A percentile compares a stretch with the other conserved stretches of the same genome.
Conservation (phyloP, 2,888 invertebrate species). For the Plebejus argus region DNA sequence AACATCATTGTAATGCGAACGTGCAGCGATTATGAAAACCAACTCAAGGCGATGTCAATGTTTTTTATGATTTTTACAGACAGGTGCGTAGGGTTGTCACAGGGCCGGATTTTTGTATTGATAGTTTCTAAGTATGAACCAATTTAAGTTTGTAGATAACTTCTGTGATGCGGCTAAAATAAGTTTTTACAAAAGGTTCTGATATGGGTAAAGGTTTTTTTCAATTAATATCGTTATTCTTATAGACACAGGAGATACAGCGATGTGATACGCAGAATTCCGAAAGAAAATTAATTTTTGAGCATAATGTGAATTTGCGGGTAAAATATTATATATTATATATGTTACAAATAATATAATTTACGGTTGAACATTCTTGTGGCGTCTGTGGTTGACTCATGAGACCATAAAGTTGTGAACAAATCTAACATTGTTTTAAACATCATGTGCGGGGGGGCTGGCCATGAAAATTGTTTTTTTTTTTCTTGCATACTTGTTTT, state of each 20-base stretch:
- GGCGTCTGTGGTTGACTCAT: not conserved
- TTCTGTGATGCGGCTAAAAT: not conserved
- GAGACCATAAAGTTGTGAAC: not conserved
- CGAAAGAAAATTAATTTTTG: not conserved
- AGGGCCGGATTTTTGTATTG: not conserved
- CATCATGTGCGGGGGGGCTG: not conserved
- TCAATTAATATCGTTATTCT: too few species aligned
- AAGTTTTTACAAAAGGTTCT: not conserved
- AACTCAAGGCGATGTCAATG: slow-evolving; percentile 26
- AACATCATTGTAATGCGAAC: slow-evolving; percentile 26
- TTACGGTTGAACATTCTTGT: not conserved
- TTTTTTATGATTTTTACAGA: slow-evolving; percentile 5
- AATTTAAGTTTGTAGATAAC: not conserved
- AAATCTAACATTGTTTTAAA: not conserved
- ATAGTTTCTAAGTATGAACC: not conserved
- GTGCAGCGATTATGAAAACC: slow-evolving; percentile 18
- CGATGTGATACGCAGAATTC: not conserved
- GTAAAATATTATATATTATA: not conserved
- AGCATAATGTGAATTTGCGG: not conserved
- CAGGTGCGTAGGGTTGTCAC: not conserved
- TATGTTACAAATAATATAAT: not conserved
- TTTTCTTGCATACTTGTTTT: not conserved
- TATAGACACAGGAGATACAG: not conserved
- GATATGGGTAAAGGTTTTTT: too few species aligned
- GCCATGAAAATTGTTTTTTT: not conserved